Evolutionary conservation across 2,888 invertebrate species (phyloP).

Genomic region (Apamea crenata): DNA sequence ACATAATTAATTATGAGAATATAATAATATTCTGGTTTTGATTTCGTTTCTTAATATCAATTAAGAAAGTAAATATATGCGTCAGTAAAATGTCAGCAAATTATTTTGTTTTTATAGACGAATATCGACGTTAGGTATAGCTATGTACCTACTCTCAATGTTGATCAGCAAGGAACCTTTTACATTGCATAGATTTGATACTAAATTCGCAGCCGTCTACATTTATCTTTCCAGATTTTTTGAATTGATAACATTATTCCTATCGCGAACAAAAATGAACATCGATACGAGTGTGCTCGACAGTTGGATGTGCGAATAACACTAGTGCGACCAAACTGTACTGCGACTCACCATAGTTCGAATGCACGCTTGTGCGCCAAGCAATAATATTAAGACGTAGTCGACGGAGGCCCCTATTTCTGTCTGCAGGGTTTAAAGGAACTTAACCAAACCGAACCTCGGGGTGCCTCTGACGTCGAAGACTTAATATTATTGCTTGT

Average conservation of each 20-base stretch:
- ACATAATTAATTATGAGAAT: not conserved
- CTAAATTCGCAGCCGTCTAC: not conserved
- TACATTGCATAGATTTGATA: not conserved
- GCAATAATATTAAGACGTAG: too few species aligned
- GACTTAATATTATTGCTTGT: too few species aligned
- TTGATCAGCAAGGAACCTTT: conserved; percentile 16
- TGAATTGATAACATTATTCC: not conserved
- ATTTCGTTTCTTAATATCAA: not conserved
- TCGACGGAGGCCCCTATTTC: too few species aligned
- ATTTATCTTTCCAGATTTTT: not conserved
- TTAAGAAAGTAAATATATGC: not conserved
- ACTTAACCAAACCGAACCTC: too few species aligned
- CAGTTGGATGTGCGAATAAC: too few species aligned
- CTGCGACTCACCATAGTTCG: too few species aligned
- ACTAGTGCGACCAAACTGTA: too few species aligned
- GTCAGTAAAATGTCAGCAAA: conserved; percentile 1
- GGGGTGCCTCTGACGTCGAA: too few species aligned
- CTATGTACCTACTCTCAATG: not conserved
- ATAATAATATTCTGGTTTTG: not conserved
- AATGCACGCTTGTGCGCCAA: too few species aligned
- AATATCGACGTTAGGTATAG: not conserved
- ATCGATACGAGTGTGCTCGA: too few species aligned
- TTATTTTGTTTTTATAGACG: not conserved
- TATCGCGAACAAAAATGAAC: not conserved
- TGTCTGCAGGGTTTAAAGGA: too few species aligned